Percentiles rank a stretch among this genome's conserved stretches.
Evolutionary conservation across 2,888 invertebrate species (phyloP).

Genomic region (Zygogramma bicolorata): DNA sequence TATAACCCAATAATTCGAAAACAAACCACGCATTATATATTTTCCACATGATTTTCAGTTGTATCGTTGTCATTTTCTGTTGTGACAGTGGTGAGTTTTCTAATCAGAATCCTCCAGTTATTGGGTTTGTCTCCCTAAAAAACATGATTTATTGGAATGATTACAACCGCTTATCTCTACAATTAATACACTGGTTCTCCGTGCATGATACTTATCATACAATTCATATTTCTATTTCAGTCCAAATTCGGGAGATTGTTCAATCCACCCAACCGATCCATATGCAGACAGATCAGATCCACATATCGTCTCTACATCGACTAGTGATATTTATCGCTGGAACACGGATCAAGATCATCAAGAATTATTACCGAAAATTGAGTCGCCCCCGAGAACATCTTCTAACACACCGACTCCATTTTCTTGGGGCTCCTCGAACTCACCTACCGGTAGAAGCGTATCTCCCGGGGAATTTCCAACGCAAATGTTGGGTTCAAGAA

Average conservation of each 20-base stretch:
- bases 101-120: no score
- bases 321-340: constrained; percentile 63
- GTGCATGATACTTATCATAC: no score
- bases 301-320: constrained; percentile 56
- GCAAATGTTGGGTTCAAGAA: constrained; percentile 57
- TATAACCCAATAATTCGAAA: no score
- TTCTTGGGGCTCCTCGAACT: constrained; percentile 48
- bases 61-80: no score
- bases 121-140: no score
- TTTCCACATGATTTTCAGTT: no score
- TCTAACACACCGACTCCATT: constrained; percentile 45
- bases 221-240: constrained; percentile 61
- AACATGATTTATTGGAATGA: no score
- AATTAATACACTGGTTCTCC: no score
- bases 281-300: constrained; percentile 54
- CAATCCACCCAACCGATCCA: constrained; percentile 53
- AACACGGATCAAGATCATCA: constrained; percentile 56
- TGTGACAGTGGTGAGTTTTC: no score
- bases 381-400: constrained; percentile 51
- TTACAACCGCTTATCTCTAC: no score
- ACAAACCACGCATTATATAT: no score
- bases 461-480: constrained; percentile 40
- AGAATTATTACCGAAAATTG: constrained; percentile 38
- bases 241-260: constrained; percentile 69
- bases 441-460: constrained; percentile 3